Conservation (phyloP, 2,888 invertebrate species). For the Phengaris arion region DNA sequence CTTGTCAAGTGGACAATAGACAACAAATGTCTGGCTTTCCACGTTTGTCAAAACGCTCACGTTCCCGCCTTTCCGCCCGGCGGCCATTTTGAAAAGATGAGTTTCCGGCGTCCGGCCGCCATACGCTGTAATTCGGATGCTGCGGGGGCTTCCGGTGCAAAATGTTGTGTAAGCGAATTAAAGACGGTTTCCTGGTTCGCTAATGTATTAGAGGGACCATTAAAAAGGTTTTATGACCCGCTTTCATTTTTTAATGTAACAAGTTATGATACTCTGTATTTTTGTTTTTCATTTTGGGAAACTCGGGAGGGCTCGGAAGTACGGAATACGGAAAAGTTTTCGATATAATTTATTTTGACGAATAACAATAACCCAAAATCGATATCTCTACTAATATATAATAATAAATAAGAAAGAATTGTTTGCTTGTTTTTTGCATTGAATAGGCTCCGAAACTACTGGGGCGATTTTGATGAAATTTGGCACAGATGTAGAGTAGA, state of each 20-base stretch:
- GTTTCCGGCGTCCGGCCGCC: slow-evolving; percentile 60
- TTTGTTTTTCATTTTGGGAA: background rate
- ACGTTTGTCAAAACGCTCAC: slow-evolving; percentile 77
- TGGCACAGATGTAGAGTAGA: too few species aligned
- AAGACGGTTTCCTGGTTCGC: slow-evolving; percentile 47
- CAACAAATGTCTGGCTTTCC: slow-evolving; percentile 56
- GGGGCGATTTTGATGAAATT: too few species aligned
- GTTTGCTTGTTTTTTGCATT: too few species aligned
- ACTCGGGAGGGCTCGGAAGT: background rate
- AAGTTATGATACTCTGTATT: background rate
- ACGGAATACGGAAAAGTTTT: background rate
- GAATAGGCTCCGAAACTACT: too few species aligned
- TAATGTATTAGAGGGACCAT: slow-evolving; percentile 35
- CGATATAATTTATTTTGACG: background rate
- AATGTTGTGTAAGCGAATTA: slow-evolving; percentile 75
- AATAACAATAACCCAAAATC: too few species aligned
- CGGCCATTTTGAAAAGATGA: slow-evolving; percentile 75
- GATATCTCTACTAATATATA: too few species aligned
- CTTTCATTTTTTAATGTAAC: slow-evolving; percentile 20
- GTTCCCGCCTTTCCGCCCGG: slow-evolving; percentile 66
- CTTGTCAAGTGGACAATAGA: slow-evolving; percentile 38
- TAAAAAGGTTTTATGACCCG: slow-evolving; percentile 28
- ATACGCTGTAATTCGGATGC: slow-evolving; percentile 60
- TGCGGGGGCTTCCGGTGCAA: slow-evolving; percentile 67
- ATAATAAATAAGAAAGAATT: too few species aligned